Base-by-base conservation (phyloP, 2,797 vertebrate species). In the Vipera ursinii region DNA sequence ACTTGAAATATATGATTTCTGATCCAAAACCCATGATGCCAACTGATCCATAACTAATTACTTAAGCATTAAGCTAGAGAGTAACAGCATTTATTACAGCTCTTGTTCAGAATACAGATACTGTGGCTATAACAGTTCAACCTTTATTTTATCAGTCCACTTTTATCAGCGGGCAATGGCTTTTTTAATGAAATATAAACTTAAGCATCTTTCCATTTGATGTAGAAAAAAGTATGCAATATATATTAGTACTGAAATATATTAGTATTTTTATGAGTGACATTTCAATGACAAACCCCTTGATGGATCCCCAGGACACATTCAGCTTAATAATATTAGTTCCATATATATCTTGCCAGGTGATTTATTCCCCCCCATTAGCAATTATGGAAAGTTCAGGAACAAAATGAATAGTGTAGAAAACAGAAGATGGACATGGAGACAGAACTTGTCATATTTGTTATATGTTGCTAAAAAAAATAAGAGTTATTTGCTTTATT, bases 231-330 rank as follows among this genome's bases (percentile, higher is more conserved):
- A 69, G 32, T 73, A 96, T 95, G 94, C 91, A 96, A 96, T 73
- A 96, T 95, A 94, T 73, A 73, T 38, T 73, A 38, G n/a, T 73
- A 73, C 15, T 32, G n/a, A 93, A 87, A 91, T 87, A 7, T 2
- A 94, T 96, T 96, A 95, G 93, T 95, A 95, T 95, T 95, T 94
- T 96, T 95, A 95, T 93, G 94, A 94, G 82, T 95, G 89, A 95
- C 57, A 95, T 95, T 96, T 96, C 92, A 96, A 91, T 95, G 55
- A 60, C 90, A 96, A 95, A 44, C 92, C 92, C 96, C 94, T 94
- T 93, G 95, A 96, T 95, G 95, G 95, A 96, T 95, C 95, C 78
- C 94, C 91, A 87, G 53, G 90, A 89, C 92, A 60, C 89, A 69
- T 85, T 95, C 60, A 95, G 53, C 38, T 59, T 92, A 91, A 92